Evolutionary conservation across 2,797 vertebrate species (phyloP), one percentile per base, ranked within the genome.

Genomic region (Hoplostethus atlanticus): DNA sequence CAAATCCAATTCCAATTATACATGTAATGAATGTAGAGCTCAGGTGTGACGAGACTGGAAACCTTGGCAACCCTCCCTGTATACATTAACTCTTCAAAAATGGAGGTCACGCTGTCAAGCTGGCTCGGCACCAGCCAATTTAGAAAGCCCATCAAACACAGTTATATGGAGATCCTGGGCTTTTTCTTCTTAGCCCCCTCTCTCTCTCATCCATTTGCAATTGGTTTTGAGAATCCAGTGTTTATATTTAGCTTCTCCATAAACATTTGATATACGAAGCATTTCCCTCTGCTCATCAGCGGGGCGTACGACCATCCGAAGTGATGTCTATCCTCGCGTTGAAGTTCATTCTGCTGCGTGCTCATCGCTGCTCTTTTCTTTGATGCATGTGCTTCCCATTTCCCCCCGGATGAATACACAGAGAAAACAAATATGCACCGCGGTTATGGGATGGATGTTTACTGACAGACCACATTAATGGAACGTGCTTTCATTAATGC

Each of bases 1-100:
- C 83, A 87, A 92, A 92, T 91, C 73, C 71, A 76, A 76, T 88
- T 91, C 80, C 86, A 92, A 88, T 94, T 91, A 93, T 84, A 76
- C 76, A 85, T 86, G 64, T 87, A 87, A 89, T 92, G 81, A 92
- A 87, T 89, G 73, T 84, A 75, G 70, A 84, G 70, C 81, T 87
- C 86, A 89, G 81, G 78, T 87, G 90, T 85, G 81, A 85, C 73
- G 66, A 76, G 80, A 54, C 64, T 17, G 30, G 59, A 77, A 89
- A 87, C 80, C 86, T 81, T 84, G 81, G 80, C 83, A 81, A 80
- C 76, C 74, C 71, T 71, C 64, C 54, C 64, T 50, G 81, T 87
- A 52, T 90, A 87, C 77, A 82, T 94, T 88, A 85, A 83, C 73
- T 78, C 71, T 66, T 84, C 63, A 74, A 84, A 21, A 87, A 88